Evolutionary conservation across 1,140 invertebrate species (phyloP).

Genomic region (Drosophila yakuba): DNA sequence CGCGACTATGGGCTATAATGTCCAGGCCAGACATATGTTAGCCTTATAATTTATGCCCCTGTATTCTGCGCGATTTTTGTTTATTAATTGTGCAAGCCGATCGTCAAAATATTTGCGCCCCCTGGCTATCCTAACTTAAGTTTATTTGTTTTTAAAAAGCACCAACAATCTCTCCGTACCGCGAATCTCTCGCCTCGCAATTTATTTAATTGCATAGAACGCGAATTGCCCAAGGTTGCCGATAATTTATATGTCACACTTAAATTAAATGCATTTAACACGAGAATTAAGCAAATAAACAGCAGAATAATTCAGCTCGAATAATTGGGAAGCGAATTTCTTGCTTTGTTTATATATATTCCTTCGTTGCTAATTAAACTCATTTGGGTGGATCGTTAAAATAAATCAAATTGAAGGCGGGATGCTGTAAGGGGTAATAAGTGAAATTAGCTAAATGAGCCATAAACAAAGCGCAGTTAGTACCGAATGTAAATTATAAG

Average conservation of each 20-base stretch:
- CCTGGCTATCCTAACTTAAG: conserved; percentile 18
- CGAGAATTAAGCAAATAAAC: conserved; percentile 52
- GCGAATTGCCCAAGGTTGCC: conserved; percentile 68
- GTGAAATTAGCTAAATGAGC: conserved; percentile 61
- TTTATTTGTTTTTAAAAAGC: conserved; percentile 60
- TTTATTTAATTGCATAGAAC: conserved; percentile 79
- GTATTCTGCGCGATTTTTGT: conserved; percentile 70
- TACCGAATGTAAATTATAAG: conserved; percentile 13
- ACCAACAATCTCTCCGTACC: background rate
- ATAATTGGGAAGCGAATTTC: conserved; percentile 53
- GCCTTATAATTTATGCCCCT: conserved; percentile 77
- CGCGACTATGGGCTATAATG: conserved; percentile 13
- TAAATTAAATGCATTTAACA: conserved; percentile 77
- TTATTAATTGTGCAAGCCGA: conserved; percentile 73
- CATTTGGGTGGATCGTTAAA: conserved; percentile 68
- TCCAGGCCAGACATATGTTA: conserved; percentile 72
- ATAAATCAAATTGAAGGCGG: conserved; percentile 56
- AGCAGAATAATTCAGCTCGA: conserved; percentile 15
- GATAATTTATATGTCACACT: conserved; percentile 79
- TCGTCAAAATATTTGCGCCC: conserved; percentile 51
- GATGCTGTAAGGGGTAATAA: conserved; percentile 39
- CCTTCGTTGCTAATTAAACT: conserved; percentile 63
- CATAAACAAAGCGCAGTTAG: conserved; percentile 42
- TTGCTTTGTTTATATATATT: conserved; percentile 29
- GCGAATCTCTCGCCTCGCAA: conserved; percentile 26